Percentiles rank a stretch among this genome's conserved stretches.
phyloP scores from a whole-genome alignment of 2,113 vertebrate genomes.

The Aythya baeri region DNA sequence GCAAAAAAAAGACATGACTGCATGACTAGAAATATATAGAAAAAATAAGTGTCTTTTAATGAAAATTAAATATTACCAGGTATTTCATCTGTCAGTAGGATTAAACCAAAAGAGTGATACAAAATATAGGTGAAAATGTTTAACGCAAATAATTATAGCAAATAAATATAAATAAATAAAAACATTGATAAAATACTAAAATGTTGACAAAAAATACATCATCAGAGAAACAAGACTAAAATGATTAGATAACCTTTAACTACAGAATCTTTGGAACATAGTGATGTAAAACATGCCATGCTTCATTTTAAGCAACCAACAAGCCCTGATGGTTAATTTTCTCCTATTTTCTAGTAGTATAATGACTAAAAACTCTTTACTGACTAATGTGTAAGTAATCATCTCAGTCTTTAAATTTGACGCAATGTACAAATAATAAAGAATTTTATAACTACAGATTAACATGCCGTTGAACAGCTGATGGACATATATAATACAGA shows the following conservation, averaged over 20 bases:
- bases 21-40: not conserved
- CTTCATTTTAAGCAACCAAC: not conserved
- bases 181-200: not conserved
- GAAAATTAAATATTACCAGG: not conserved
- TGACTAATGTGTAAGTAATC: not conserved
- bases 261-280: not conserved
- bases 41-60: not conserved
- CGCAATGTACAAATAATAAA: not conserved
- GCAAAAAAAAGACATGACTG: not conserved
- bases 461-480: not conserved
- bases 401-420: not conserved
- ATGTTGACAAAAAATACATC: rapidly evolving
- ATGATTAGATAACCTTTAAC: not conserved
- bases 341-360: not conserved
- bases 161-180: not conserved
- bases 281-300: not conserved
- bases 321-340: not conserved
- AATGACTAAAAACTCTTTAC: not conserved
- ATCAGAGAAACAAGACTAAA: not conserved
- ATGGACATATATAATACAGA: not conserved
- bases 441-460: not conserved
- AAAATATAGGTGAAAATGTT: not conserved
- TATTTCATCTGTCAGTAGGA: not conserved
- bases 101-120: not conserved
- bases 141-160: not conserved